These are phyloP conservation scores for Lymantria dispar DNA, from an alignment of 2,888 invertebrate species.

Conservation along the genomic window DNA sequence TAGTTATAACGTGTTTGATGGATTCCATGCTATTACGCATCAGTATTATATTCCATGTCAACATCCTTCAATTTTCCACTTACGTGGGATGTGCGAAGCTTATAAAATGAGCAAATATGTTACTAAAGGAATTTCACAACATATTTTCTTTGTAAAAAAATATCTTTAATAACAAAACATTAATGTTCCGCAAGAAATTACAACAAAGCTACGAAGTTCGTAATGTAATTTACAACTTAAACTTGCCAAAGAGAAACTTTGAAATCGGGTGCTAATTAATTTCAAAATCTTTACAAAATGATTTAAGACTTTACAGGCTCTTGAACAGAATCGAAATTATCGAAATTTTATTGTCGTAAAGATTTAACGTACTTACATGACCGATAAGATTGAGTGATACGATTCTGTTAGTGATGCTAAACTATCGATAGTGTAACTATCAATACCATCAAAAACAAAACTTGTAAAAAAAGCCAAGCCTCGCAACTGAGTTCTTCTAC, in stretches of 20 bases:
- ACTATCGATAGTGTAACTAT: too few species aligned
- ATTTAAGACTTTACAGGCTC: slow-evolving; percentile 23
- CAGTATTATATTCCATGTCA: neutral
- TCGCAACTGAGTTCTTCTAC: too few species aligned
- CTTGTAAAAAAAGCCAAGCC: too few species aligned
- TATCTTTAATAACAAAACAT: slow-evolving; percentile 19
- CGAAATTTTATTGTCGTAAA: slow-evolving; percentile 5
- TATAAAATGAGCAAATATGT: slow-evolving; percentile 1
- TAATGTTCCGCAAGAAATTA: slow-evolving; percentile 18
- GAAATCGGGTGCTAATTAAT: slow-evolving; percentile 31
- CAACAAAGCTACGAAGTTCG: slow-evolving; percentile 13
- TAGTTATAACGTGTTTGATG: neutral
- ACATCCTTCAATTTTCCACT: neutral
- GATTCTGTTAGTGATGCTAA: too few species aligned
- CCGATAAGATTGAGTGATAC: slow-evolving; percentile 27
- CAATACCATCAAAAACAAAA: too few species aligned
- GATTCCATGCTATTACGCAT: slow-evolving; percentile 4
- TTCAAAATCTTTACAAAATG: slow-evolving; percentile 21
- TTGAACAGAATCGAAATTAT: neutral
- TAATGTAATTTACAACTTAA: slow-evolving; percentile 28
- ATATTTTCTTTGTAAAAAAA: neutral
- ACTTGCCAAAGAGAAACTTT: slow-evolving; percentile 25
- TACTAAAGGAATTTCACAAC: neutral
- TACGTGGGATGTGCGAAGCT: neutral
- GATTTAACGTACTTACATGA: slow-evolving; percentile 15